A percentile compares a stretch with the other conserved stretches of the same genome.
phyloP scores from a whole-genome alignment of 2,113 vertebrate species.

The Urocynchramus pylzowi region DNA sequence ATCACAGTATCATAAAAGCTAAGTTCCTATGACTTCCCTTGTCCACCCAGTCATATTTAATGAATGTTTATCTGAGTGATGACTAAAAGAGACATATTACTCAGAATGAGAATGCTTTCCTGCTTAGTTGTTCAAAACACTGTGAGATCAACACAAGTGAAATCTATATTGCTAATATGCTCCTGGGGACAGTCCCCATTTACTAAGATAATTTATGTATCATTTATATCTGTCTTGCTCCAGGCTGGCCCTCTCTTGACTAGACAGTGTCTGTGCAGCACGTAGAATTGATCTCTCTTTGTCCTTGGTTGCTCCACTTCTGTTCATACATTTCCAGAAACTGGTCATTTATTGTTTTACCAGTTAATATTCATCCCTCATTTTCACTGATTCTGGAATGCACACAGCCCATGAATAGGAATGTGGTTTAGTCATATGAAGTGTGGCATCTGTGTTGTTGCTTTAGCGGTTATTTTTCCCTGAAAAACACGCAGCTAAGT shows the following conservation, averaged over 20 bases:
- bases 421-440: not conserved
- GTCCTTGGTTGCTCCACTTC: not conserved
- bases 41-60: not conserved
- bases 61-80: not conserved
- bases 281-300: accelerated
- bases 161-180: not conserved
- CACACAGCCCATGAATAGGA: not conserved
- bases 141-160: not conserved
- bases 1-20: not conserved
- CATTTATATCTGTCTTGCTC: not conserved
- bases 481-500: not conserved
- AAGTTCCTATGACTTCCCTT: not conserved
- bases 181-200: not conserved
- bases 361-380: not conserved
- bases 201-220: not conserved
- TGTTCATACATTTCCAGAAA: not conserved
- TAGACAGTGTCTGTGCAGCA: not conserved
- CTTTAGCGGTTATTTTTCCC: not conserved
- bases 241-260: not conserved
- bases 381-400: not conserved
- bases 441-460: not conserved
- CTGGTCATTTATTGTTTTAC: not conserved
- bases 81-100: not conserved
- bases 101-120: not conserved
- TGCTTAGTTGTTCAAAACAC: not conserved